These are phyloP conservation scores for Clarias laeviceps DNA, from an alignment of 2,797 vertebrate species.

Conservation along the genomic window DNA sequence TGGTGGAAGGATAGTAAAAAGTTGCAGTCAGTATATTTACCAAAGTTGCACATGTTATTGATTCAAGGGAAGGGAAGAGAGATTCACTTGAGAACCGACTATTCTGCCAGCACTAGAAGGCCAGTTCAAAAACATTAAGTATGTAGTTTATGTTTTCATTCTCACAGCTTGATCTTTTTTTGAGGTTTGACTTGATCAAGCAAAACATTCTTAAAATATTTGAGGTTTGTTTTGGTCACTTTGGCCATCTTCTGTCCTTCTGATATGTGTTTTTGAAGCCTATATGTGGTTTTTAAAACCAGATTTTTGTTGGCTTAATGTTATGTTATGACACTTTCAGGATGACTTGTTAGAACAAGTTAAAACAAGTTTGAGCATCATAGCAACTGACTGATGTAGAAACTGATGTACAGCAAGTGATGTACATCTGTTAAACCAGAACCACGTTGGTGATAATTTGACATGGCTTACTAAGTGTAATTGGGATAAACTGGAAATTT, in stretches of 20 bases:
- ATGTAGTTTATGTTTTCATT: slow-evolving; percentile 25
- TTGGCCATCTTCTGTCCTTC: background rate
- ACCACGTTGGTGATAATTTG: background rate
- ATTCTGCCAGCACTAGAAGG: slow-evolving; percentile 23
- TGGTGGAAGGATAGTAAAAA: background rate
- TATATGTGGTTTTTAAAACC: slow-evolving; percentile 17
- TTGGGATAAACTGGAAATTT: background rate
- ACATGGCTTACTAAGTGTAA: background rate
- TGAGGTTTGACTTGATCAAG: slow-evolving; percentile 22
- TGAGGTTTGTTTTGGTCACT: background rate
- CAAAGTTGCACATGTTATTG: background rate
- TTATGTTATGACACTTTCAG: slow-evolving; percentile 1
- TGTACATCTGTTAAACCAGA: background rate
- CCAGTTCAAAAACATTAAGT: slow-evolving; percentile 22
- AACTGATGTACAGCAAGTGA: too few species aligned
- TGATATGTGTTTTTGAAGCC: background rate
- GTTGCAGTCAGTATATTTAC: background rate
- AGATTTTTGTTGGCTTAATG: background rate
- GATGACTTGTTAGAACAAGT: background rate
- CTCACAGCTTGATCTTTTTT: slow-evolving; percentile 31
- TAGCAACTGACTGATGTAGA: background rate
- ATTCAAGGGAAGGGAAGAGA: background rate
- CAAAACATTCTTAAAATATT: slow-evolving; percentile 17
- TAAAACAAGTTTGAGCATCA: background rate
- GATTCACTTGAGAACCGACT: slow-evolving; percentile 9